Conservation (phyloP, 2,888 invertebrate species). For the Entomobrya multifasciata region DNA sequence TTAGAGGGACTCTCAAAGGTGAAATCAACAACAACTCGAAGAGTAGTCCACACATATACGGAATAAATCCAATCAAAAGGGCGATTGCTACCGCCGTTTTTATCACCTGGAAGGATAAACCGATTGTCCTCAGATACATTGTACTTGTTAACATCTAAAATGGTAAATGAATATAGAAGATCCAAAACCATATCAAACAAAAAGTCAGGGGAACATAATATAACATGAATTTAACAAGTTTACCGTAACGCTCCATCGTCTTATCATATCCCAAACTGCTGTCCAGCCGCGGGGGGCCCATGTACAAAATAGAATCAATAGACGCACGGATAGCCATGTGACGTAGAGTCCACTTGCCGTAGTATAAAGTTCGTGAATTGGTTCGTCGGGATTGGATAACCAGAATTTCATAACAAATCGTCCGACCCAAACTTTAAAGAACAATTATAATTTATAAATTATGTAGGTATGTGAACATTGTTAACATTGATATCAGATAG, state of each 20-base stretch:
- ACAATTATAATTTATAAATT: no score
- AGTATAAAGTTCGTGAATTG: conserved; percentile 96
- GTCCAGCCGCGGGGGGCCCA: conserved; percentile 92
- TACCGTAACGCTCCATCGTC: conserved; percentile 78
- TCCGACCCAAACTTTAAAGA: conserved; percentile 79
- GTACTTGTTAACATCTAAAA: conserved; percentile 67
- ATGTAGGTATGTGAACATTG: no score
- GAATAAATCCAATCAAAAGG: conserved; percentile 93
- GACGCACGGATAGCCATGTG: conserved; percentile 95
- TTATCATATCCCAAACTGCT: conserved; percentile 76
- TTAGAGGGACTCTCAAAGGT: conserved; percentile 94
- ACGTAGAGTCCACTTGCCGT: conserved; percentile 96
- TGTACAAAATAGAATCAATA: conserved; percentile 89
- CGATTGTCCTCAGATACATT: conserved; percentile 73
- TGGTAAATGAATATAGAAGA: conserved; percentile 51
- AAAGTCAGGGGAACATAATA: conserved; percentile 60
- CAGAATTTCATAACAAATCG: conserved; percentile 79
- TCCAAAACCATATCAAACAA: conserved; percentile 57
- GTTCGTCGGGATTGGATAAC: conserved; percentile 77
- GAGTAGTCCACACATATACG: conserved; percentile 93
- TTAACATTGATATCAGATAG: no score
- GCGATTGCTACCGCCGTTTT: conserved; percentile 87
- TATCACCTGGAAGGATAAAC: conserved; percentile 83
- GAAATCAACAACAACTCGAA: conserved; percentile 95
- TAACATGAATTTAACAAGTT: conserved; percentile 49